Base-by-base conservation (phyloP, 2,888 invertebrate species). In the Sphaerophoria taeniata region DNA sequence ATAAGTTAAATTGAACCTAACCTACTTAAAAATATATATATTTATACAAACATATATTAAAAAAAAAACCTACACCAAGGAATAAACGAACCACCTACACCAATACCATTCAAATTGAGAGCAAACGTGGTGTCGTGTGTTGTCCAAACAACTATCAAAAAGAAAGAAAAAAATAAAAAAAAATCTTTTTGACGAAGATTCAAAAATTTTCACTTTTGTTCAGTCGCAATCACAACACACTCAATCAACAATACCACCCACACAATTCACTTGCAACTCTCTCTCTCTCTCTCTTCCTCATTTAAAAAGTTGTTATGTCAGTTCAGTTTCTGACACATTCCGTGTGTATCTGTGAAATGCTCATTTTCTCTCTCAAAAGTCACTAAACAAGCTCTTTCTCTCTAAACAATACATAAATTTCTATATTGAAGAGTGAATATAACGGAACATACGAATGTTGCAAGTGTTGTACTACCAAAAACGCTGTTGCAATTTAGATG, bases 401-500 rank as follows among this genome's bases (percentile, higher is more conserved):
- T 60, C 47, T 39, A 63, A 9, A 49, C 49, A 49, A 49, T 9
- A 39, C 6, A 39, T 7, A 65, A n/a, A 12, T 24, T 24, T 24
- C 24, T 24, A 24, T 24, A 24, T 45, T 58, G 33, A 14, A 12
- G 71, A 39, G 51, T 34, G 53, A 76, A 24, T 36, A 76, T 69
- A 53, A 70, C 51, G 51, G 55, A 7, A 34, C 31, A 74, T 51
- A 65, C 86, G 86, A 86, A 86, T 86, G 86, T 82, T 86, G 86
- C 74, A 78, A 78, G 76, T 56, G 58, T 79, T 87, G 69, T 63
- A 63, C 76, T 61, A 82, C 47, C 78, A 69, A 79, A 60, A 72
- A 77, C 78, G 75, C 73, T 76, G 74, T 74, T 69, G 80, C 87
- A 84, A 85, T 77, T 86, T 88, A 88, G 87, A 88, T 88, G 88